Base-by-base conservation (phyloP, 1,140 invertebrate species). In the Cyphomyrmex costatus region DNA sequence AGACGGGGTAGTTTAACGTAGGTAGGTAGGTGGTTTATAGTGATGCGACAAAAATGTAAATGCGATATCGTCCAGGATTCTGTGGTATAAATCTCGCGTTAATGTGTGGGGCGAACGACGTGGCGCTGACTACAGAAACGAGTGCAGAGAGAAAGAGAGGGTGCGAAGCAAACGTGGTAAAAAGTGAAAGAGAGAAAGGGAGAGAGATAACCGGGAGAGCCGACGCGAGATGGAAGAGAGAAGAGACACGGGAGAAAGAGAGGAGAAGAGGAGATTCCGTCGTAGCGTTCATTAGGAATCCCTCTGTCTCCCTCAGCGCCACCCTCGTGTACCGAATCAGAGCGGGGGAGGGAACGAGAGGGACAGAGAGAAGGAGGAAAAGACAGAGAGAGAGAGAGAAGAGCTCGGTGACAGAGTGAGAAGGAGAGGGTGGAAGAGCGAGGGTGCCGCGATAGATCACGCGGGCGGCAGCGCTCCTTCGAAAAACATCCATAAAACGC, bases 401-500 rank as follows among this genome's bases (percentile, higher is more conserved):
- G 71, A 90, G 86, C 21, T 66, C 58, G 65, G 86, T 86, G 88
- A 85, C 80, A 88, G 86, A 73, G 70, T 51, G 68, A 74, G 19
- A 46, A 76, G 71, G 73, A 77, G 76, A 65, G 84, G 85, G 61
- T 49, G 74, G 90, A 86, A 87, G 92, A 92, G 91, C 90, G 91
- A 91, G 91, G 92, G 85, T 92, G 91, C 91, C 91, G 91, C 94
- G 93, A 95, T 95, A 95, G 94, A 95, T 95, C 94, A 95, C 94
- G 92, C 93, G 92, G 93, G 93, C 92, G 93, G 94, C 93, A 94
- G 94, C 90, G 92, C 92, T 95, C 94, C 95, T 95, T 95, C 94
- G 95, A 95, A 95, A 95, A 95, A 95, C 95, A 95, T 95, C 95
- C 94, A 95, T 95, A 95, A 95, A 95, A 95, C 94, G 94, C 95